Evolutionary conservation across 2,113 vertebrate genomes (phyloP).

Genomic region (Pseudorasbora parva): DNA sequence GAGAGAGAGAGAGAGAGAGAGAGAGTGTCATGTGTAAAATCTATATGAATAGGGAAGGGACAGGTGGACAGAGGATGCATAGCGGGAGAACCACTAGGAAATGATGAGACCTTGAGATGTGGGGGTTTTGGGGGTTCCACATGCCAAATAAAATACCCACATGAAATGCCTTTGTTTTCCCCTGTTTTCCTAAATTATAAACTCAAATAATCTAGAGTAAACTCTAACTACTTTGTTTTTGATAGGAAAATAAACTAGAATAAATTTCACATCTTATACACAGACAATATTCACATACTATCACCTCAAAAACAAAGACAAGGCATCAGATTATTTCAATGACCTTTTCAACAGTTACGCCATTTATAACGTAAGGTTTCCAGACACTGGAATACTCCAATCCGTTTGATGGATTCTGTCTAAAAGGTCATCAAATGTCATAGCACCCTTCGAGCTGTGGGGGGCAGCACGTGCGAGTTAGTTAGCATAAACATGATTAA

Average conservation of each 20-base stretch:
- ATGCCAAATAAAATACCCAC: constrained; percentile 38
- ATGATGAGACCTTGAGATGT: constrained; percentile 36
- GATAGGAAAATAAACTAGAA: constrained; percentile 49
- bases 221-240: constrained; percentile 65
- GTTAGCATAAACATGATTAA: constrained; percentile 1
- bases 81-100: constrained; percentile 5
- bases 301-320: constrained; percentile 24
- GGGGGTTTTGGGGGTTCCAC: constrained; percentile 40
- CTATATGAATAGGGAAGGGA: not conserved
- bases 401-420: not conserved
- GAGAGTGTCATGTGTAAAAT: not conserved
- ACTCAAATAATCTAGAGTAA: constrained; percentile 51
- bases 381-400: not conserved
- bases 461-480: not conserved
- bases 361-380: not conserved
- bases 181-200: constrained; percentile 54
- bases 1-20: no score
- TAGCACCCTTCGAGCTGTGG: not conserved
- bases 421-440: constrained; percentile 20
- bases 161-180: constrained; percentile 42
- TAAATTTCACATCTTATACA: not conserved
- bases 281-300: not conserved
- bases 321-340: not conserved
- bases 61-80: not conserved
- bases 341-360: constrained; percentile 6